Evolutionary conservation across 2,888 invertebrate genomes (phyloP).

Genomic region (Eurytoma adleriae): DNA sequence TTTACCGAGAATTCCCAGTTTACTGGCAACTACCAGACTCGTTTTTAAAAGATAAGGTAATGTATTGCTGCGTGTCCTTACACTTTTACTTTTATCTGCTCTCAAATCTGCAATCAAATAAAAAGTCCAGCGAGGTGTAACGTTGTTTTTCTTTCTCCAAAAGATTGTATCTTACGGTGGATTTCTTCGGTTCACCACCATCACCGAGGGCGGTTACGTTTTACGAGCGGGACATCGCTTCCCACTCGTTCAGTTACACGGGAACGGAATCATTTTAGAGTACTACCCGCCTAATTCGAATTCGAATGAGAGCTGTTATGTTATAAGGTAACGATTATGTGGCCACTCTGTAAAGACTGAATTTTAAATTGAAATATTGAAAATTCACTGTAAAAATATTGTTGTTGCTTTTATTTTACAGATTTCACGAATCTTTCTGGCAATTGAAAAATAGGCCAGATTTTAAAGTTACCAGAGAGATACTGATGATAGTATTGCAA

Average conservation of each 20-base stretch:
- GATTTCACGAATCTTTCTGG: conserved; percentile 90
- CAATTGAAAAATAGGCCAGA: conserved; percentile 79
- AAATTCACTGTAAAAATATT: not conserved
- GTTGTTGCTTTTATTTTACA: conserved; percentile 59
- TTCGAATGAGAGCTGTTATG: conserved; percentile 72
- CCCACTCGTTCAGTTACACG: conserved; percentile 91
- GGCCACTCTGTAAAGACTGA: not conserved
- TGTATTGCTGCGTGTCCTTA: not conserved
- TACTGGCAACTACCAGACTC: conserved; percentile 89
- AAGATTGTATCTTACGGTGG: conserved; percentile 94
- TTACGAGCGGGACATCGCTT: conserved; percentile 80
- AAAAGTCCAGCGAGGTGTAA: not conserved
- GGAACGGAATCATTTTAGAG: conserved; percentile 86
- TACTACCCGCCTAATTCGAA: conserved; percentile 78
- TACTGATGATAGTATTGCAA: conserved; percentile 95
- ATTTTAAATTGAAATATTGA: not conserved
- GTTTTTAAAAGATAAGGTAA: conserved; percentile 89
- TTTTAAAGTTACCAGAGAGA: conserved; percentile 82
- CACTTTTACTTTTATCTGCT: not conserved
- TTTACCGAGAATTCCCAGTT: conserved; percentile 82
- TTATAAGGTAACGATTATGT: conserved; percentile 75
- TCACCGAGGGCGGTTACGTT: conserved; percentile 81
- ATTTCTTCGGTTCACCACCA: conserved; percentile 84
- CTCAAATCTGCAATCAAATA: not conserved
- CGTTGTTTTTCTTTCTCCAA: conserved; percentile 6